Percentiles rank a stretch among this genome's conserved stretches.
Conservation (phyloP, 2,113 vertebrate genomes). For the Otolemur garnettii region DNA sequence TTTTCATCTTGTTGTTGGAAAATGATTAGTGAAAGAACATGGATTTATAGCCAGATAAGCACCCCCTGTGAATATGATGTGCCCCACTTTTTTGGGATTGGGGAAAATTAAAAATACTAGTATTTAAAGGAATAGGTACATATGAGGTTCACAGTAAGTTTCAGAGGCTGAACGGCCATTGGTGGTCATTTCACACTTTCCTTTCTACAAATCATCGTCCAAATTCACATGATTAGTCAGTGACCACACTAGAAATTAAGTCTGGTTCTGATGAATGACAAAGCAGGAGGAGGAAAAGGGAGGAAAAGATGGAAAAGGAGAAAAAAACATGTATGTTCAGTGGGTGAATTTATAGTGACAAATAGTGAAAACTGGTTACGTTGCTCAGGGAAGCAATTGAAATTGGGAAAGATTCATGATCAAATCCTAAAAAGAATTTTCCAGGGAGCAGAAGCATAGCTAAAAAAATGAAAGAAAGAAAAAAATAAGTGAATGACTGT, state of each 20-base stretch:
- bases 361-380: neutral
- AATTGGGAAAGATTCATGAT: neutral
- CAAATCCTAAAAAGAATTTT: neutral
- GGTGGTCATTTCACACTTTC: neutral
- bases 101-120: neutral
- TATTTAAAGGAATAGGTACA: neutral
- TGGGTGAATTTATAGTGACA: neutral
- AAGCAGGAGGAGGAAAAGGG: neutral
- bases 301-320: neutral
- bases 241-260: neutral
- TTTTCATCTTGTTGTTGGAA: neutral
- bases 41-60: neutral
- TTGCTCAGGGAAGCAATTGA: neutral
- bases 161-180: neutral
- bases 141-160: neutral
- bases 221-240: neutral
- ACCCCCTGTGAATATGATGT: neutral
- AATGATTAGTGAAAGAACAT: neutral
- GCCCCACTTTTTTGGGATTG: neutral
- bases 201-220: neutral
- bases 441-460: neutral
- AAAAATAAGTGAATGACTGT: neutral
- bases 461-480: neutral
- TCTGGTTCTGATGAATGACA: neutral
- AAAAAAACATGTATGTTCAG: neutral